phyloP scores from a whole-genome alignment of 2,888 invertebrate genomes.

The Apoderus coryli region DNA sequence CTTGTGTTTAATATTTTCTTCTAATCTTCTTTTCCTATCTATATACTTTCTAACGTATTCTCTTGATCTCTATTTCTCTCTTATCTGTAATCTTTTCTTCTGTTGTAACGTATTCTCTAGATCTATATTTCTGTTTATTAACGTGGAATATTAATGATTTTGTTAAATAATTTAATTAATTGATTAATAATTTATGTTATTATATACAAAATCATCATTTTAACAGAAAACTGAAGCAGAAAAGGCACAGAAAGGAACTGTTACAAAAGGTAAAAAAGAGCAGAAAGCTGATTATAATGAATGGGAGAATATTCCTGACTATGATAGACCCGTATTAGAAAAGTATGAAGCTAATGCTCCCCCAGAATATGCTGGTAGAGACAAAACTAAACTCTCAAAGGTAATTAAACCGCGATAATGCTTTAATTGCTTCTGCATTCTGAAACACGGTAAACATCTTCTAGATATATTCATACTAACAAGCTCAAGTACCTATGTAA shows the following conservation, averaged over 20 bases:
- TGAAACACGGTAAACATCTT: too few relatives aligned
- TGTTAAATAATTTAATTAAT: too few relatives aligned
- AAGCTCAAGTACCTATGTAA: too few relatives aligned
- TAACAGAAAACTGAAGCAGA: conserved; percentile 24
- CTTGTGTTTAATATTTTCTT: too few relatives aligned
- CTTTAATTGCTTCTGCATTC: conserved; percentile 3
- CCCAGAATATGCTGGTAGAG: conserved; percentile 36
- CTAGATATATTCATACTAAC: too few relatives aligned
- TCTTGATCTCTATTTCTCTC: conserved; percentile 10
- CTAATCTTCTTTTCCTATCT: too few relatives aligned
- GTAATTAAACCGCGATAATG: conserved; percentile 19
- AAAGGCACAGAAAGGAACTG: conserved; percentile 20
- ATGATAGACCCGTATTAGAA: conserved; percentile 60
- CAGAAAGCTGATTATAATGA: conserved; percentile 24
- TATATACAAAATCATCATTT: conserved; percentile 10
- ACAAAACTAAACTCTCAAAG: conserved; percentile 32
- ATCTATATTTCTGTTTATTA: too few relatives aligned
- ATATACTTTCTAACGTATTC: conserved; percentile 4
- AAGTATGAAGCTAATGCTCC: conserved; percentile 41
- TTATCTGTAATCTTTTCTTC: too few relatives aligned
- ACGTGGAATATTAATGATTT: too few relatives aligned
- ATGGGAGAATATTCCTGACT: conserved; percentile 44
- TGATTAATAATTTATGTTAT: too few relatives aligned
- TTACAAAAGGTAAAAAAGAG: conserved; percentile 23
- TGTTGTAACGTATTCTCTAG: too few relatives aligned